Base-by-base conservation (phyloP, 2,888 invertebrate species). In the Caenorhabditis sulstoni region DNA sequence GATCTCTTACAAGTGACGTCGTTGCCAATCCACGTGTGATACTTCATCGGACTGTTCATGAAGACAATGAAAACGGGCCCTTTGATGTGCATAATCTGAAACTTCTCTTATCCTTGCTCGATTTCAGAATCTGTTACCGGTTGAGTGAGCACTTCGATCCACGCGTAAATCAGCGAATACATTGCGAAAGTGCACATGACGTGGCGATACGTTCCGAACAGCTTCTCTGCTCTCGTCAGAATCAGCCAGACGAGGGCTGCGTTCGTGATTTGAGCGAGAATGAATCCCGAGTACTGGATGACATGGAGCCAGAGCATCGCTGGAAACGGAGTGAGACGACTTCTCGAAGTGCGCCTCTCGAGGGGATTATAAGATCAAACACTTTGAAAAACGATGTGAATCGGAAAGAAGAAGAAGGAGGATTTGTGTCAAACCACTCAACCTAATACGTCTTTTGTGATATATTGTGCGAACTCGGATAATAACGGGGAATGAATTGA, bases 21-120 rank as follows among this genome's bases (percentile, higher is more conserved):
- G 16, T 74, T 64, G 5, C 58, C 74, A 23, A 74, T 74, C 65
- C 74, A 66, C 8, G 12, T 29, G 16, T 50, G 18, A 18, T 74
- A 74, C 29, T 74, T 74, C 22, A 74, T 20, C 5, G 58, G 64
- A 18, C 73, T 73, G n/a, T 73, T 49, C 62, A 73, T 64, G 39
- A 39, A 64, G 11, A 64, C 73, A 8, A 73, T 73, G 55, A 73
- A 62, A 4, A 49, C 49, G 0, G 73, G 73, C 0, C 73, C 73
- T 16, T 73, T 73, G 55, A 73, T 73, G 44, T 73, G 73, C 73
- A 73, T 73, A 7, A 73, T 41, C 73, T 73, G 61, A 35, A 58
- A 59, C n/a, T n/a, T 29, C 29, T 7, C 29, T 29, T 29, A 3
- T 29, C 7, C 29, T 29, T 29, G 4, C 7, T 29, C 29, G 29